A percentile compares a stretch with the other conserved stretches of the same genome.
These are phyloP conservation scores for Drosophila obscura DNA, from an alignment of 1,140 invertebrate species.

Conservation along the genomic window DNA sequence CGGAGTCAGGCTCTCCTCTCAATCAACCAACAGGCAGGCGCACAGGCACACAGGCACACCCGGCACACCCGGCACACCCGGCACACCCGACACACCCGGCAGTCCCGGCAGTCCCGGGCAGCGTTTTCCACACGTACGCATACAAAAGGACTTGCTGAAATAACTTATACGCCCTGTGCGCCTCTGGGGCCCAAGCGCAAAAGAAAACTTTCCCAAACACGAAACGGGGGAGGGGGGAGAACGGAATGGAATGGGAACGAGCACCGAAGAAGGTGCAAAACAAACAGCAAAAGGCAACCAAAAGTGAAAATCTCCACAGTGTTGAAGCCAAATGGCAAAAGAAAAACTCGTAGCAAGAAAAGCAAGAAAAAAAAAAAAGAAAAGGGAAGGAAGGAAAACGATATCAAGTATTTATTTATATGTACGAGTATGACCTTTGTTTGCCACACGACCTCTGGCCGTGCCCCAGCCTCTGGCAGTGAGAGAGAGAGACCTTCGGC, in stretches of 20 bases:
- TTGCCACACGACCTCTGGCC: slow-evolving; percentile 63
- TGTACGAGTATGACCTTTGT: slow-evolving; percentile 62
- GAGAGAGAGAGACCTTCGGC: slow-evolving; percentile 42
- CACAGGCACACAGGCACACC: not conserved
- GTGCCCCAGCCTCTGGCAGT: slow-evolving; percentile 11
- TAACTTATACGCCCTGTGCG: slow-evolving; percentile 79
- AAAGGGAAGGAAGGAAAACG: slow-evolving; percentile 51
- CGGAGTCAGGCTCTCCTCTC: slow-evolving; percentile 45
- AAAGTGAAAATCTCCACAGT: slow-evolving; percentile 80
- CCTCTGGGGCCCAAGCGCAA: slow-evolving; percentile 37
- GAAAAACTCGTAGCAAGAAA: slow-evolving; percentile 27
- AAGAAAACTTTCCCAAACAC: slow-evolving; percentile 62
- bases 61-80: not conserved
- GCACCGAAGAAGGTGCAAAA: slow-evolving; percentile 37
- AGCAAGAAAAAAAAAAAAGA: slow-evolving; percentile 4
- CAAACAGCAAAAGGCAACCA: slow-evolving; percentile 52
- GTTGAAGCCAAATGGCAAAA: slow-evolving; percentile 63
- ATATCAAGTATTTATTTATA: slow-evolving; percentile 81
- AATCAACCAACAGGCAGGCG: slow-evolving; percentile 54
- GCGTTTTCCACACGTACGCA: slow-evolving; percentile 81
- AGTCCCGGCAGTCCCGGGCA: slow-evolving; percentile 20
- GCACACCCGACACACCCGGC: too few relatives aligned
- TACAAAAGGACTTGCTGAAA: slow-evolving; percentile 79
- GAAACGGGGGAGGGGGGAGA: slow-evolving; percentile 1
- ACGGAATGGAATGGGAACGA: not conserved